Base-by-base conservation (phyloP, 2,888 invertebrate genomes). In the Drosophila paranaensis region DNA sequence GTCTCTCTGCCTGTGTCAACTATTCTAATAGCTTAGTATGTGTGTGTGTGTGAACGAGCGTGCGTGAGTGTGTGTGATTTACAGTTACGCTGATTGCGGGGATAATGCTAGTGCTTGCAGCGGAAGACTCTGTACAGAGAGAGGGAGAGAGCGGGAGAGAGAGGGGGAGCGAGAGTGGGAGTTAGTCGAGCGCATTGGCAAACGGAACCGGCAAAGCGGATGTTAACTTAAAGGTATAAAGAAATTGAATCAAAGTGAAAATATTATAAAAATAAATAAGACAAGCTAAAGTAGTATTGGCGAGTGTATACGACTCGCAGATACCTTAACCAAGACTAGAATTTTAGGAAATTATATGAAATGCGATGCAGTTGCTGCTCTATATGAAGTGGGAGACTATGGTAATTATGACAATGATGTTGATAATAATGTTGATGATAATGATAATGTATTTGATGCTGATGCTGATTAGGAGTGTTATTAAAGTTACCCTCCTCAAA, bases 211-310 rank as follows among this genome's bases (percentile, higher is more conserved):
- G 58, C 63, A 81, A 81, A 82, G 70, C 87, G 89, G 85, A 89
- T 86, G 85, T 87, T 77, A 78, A 86, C 88, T 84, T 84, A 86
- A 88, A 84, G 85, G 74, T 89, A 84, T 86, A 87, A 87, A 89
- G 82, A 86, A 89, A 89, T 89, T 86, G 85, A 89, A 86, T 86
- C 89, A 86, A 89, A 79, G 77, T 82, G 67, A 72, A 86, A 86
- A 87, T 87, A 78, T 79, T 71, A 66, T 54, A 77, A 64, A 60
- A 66, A 51, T 33, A 48, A 25, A 56, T 6, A 11, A 33, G 2
- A n/a, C 51, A 37, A 37, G 51, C 35, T 13, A 27, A 25, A 54
- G 27, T 16, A 6, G n/a, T n/a, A 20, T 40, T n/a, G 27, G 0
- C 6, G 39, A 10, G 25, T 6, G 39, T 25, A 13, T 4, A 3